These are phyloP conservation scores for Gorsachius magnificus DNA, from an alignment of 2,797 vertebrate species.

Conservation along the genomic window DNA sequence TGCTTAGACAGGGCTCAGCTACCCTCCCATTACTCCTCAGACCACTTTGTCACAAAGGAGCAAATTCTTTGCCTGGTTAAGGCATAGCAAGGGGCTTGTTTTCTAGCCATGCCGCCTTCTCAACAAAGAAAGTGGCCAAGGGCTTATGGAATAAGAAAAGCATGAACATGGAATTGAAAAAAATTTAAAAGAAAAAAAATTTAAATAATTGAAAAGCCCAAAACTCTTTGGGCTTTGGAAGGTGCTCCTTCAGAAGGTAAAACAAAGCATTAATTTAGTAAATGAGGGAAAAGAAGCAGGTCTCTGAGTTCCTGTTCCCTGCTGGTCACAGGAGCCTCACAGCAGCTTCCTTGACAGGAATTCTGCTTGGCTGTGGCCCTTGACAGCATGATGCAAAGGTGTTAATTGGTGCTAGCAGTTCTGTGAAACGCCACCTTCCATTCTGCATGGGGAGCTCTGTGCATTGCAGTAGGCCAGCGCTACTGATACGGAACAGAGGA, in stretches of 20 bases:
- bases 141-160: not conserved
- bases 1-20: not conserved
- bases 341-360: not conserved
- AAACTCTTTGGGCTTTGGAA: not conserved
- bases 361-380: not conserved
- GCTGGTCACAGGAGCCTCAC: not conserved
- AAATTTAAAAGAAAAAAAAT: not conserved
- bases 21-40: not conserved
- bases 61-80: not conserved
- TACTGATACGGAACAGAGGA: not conserved
- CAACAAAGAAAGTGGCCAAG: not conserved
- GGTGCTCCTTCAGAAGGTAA: not conserved
- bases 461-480: not conserved
- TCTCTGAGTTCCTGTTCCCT: not conserved
- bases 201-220: not conserved
- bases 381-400: not conserved
- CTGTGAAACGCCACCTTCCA: not conserved
- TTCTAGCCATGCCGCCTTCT: not conserved
- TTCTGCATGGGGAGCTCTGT: not conserved
- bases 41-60: not conserved
- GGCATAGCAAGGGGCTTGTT: not conserved
- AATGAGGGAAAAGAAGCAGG: not conserved
- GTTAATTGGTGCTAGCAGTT: not conserved
- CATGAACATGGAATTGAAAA: not conserved
- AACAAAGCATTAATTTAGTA: not conserved